These are phyloP conservation scores for Drosophila rellima DNA, from an alignment of 2,888 invertebrate species.

Conservation along the genomic window DNA sequence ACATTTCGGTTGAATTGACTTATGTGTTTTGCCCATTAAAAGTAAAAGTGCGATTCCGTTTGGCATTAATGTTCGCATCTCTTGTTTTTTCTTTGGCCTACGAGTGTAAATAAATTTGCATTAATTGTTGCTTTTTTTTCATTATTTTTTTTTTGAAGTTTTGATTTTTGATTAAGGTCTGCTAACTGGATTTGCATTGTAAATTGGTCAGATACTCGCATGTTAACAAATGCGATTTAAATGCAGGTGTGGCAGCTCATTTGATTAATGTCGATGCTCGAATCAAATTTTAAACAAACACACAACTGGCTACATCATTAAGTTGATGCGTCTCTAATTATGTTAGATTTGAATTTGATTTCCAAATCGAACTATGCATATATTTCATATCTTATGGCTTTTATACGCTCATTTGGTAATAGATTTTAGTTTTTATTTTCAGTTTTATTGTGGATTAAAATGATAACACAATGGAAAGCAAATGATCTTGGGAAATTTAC, in stretches of 20 bases:
- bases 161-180: constrained; percentile 5
- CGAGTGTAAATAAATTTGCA: constrained; percentile 39
- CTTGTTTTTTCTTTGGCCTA: constrained; percentile 2
- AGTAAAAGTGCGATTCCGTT: constrained; percentile 66
- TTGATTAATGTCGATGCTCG: constrained; percentile 35
- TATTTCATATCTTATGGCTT: background rate
- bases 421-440: background rate
- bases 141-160: background rate
- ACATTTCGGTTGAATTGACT: constrained; percentile 50
- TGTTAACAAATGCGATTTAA: constrained; percentile 31
- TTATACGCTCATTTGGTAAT: constrained; percentile 7
- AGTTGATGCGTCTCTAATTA: background rate
- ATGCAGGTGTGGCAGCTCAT: constrained; percentile 12
- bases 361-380: constrained; percentile 4
- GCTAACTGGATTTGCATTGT: constrained; percentile 23
- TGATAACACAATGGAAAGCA: background rate
- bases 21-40: constrained; percentile 41
- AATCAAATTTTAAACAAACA: background rate
- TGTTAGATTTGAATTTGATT: constrained; percentile 6
- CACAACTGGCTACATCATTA: constrained; percentile 6
- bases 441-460: background rate
- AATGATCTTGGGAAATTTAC: background rate
- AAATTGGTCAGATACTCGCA: constrained; percentile 28
- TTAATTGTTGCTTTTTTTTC: constrained; percentile 33
- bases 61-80: background rate